Evolutionary conservation across 2,888 invertebrate species (phyloP).

Genomic region (Zeuzera pyrina): DNA sequence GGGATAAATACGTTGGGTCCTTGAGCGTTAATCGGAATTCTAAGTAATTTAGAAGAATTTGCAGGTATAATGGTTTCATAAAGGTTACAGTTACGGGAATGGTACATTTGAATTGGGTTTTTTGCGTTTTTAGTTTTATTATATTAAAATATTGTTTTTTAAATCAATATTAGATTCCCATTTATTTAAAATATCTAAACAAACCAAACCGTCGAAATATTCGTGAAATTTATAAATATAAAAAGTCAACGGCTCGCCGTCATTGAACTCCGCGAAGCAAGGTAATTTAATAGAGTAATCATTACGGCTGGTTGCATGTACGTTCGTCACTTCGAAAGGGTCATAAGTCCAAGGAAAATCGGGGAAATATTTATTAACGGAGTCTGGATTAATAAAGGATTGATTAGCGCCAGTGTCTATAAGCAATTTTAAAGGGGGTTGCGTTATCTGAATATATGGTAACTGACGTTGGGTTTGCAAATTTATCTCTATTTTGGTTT

Average conservation of each 20-base stretch:
- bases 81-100: conserved; percentile 17
- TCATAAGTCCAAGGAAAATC: conserved; percentile 9
- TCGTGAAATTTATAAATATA: conserved; percentile 23
- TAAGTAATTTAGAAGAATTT: conserved; percentile 15
- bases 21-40: conserved; percentile 13
- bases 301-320: conserved; percentile 17
- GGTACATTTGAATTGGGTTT: conserved; percentile 14
- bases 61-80: conserved; percentile 22
- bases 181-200: conserved; percentile 17
- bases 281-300: conserved; percentile 21
- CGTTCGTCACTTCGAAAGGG: conserved; percentile 13
- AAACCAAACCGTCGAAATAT: conserved; percentile 22
- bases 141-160: conserved; percentile 12
- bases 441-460: conserved; percentile 14
- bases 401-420: conserved; percentile 22
- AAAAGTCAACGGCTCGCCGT: conserved; percentile 10
- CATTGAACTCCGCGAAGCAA: conserved; percentile 15
- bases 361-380: conserved; percentile 7
- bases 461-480: conserved; percentile 16
- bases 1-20: conserved; percentile 15
- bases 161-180: conserved; percentile 18
- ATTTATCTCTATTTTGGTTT: conserved; percentile 19
- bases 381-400: conserved; percentile 19
- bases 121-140: conserved; percentile 8
- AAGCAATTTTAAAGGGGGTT: conserved; percentile 18